Conservation (phyloP, 2,113 vertebrate species). For the Petroica traversi region DNA sequence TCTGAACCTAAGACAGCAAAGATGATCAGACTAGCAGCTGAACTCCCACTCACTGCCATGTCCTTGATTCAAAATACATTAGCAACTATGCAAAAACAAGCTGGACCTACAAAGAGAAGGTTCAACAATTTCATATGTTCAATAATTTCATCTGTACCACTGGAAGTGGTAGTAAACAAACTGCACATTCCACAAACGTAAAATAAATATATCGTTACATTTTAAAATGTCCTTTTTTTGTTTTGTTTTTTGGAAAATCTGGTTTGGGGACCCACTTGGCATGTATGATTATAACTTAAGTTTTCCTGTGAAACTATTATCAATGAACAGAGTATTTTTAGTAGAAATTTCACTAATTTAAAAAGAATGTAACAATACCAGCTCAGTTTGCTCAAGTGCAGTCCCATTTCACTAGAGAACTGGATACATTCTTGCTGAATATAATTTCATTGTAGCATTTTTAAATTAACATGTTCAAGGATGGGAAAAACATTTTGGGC, state of each 20-base stretch:
- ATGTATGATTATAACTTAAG: not conserved
- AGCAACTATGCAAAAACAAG: not conserved
- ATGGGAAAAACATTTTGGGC: not conserved
- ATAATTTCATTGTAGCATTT: not conserved
- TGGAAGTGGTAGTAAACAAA: not conserved
- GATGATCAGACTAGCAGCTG: not conserved
- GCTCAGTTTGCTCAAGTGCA: not conserved
- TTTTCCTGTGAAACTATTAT: not conserved
- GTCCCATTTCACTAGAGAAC: not conserved
- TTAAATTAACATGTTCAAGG: not conserved
- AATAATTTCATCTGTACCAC: not conserved
- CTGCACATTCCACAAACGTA: not conserved
- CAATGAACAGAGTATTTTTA: not conserved
- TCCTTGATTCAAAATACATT: not conserved
- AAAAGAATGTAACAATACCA: not conserved
- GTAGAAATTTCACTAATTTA: not conserved
- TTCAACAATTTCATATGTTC: not conserved
- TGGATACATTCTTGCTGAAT: not conserved
- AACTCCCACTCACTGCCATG: not conserved
- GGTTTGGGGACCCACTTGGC: not conserved
- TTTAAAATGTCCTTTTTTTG: not conserved
- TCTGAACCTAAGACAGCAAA: not conserved
- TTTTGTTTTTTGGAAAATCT: not conserved
- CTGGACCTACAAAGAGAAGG: not conserved
- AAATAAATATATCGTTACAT: not conserved